A percentile compares a stretch with the other conserved stretches of the same genome.
Evolutionary conservation across 92 coral and sea anemone species (phyloP).

Genomic region (Chrysogorgia sp.): DNA sequence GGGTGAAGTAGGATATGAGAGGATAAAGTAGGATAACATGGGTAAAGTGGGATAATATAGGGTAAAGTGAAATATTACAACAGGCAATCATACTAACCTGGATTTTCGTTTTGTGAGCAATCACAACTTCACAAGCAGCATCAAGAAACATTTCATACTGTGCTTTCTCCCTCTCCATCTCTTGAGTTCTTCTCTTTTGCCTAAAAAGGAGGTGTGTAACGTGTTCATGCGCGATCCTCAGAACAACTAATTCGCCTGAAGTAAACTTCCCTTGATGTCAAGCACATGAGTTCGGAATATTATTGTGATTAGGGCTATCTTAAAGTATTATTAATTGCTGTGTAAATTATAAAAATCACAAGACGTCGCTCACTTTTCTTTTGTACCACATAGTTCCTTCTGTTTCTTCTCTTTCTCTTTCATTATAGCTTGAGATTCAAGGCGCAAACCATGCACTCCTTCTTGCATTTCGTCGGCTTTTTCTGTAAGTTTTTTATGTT

Average conservation of each 20-base stretch:
- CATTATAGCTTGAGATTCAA: conserved; percentile 66
- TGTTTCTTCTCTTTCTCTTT: conserved; percentile 65
- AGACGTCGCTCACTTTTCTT: conserved; percentile 55
- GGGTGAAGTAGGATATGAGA: not conserved
- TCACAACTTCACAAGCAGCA: conserved; percentile 69
- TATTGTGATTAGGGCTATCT: no score
- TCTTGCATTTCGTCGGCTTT: conserved; percentile 63
- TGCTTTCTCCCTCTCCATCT: conserved; percentile 36
- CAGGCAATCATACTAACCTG: conserved; percentile 57
- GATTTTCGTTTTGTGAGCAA: conserved; percentile 82
- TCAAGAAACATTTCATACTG: conserved; percentile 71
- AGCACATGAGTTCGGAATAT: no score
- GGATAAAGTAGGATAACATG: no score
- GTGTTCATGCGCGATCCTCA: not conserved
- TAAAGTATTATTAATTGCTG: no score
- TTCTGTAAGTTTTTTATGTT: conserved; percentile 65
- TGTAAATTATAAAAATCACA: not conserved
- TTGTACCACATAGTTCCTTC: conserved; percentile 53
- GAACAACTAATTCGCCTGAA: not conserved
- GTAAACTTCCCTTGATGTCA: no score
- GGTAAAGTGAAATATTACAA: not conserved
- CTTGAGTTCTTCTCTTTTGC: no score
- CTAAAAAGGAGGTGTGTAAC: not conserved
- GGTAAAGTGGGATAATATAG: not conserved
- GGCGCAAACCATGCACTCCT: conserved; percentile 63